Evolutionary conservation across 1,140 invertebrate genomes (phyloP).

Genomic region (Ceratina calcarata): DNA sequence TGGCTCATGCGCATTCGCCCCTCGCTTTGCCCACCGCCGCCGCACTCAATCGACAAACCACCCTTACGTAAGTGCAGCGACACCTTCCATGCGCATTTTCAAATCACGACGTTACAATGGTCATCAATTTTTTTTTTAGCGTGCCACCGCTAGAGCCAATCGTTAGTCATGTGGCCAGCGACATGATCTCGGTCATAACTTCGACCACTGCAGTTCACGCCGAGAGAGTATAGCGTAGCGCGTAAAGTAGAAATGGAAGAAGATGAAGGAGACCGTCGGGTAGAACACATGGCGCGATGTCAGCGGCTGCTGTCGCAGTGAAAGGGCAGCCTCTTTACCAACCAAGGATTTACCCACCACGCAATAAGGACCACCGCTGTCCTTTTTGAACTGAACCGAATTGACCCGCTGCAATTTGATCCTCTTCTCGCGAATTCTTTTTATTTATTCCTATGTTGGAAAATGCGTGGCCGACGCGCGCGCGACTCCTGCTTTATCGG

Average conservation of each 20-base stretch:
- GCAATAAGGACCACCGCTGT: not conserved
- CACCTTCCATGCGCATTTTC: not conserved
- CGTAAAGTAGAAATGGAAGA: conserved; percentile 60
- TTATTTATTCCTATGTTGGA: not conserved
- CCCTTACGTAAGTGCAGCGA: conserved; percentile 74
- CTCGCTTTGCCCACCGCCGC: conserved; percentile 77
- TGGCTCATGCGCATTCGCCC: conserved; percentile 76
- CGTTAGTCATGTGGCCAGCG: conserved; percentile 69
- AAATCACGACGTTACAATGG: too few species aligned
- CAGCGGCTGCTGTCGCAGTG: not conserved
- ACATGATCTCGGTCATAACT: conserved; percentile 73
- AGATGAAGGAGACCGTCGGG: not conserved
- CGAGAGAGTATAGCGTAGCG: conserved; percentile 66
- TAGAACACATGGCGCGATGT: not conserved
- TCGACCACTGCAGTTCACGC: conserved; percentile 70
- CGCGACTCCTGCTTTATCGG: not conserved
- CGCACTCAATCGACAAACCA: conserved; percentile 77
- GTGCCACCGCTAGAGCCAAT: conserved; percentile 78
- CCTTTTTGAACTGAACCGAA: too few species aligned
- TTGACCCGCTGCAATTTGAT: not conserved
- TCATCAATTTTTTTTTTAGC: conserved; percentile 61
- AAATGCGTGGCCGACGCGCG: not conserved
- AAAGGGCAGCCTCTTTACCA: not conserved
- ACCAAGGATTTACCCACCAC: not conserved
- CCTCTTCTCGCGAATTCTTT: not conserved